Conservation (phyloP, 2,888 invertebrate genomes). For the Agrilus cyanescens region DNA sequence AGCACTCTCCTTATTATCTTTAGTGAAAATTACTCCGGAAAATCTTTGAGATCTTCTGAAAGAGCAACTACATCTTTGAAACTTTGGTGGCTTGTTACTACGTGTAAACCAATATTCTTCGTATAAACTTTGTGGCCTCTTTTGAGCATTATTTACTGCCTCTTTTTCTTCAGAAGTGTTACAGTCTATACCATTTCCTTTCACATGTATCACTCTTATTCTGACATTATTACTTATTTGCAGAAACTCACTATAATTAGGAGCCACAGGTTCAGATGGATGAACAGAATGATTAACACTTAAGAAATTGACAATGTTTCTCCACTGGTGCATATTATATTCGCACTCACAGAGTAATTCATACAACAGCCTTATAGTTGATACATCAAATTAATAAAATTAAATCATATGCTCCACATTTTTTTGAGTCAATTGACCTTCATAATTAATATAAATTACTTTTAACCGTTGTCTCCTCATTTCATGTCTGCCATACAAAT, state of each 20-base stretch:
- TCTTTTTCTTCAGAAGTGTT: slow-evolving; percentile 11
- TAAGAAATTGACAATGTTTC: too few relatives aligned
- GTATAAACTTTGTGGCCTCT: slow-evolving; percentile 21
- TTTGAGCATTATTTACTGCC: slow-evolving; percentile 14
- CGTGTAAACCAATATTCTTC: slow-evolving; percentile 40
- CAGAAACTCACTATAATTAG: slow-evolving; percentile 31
- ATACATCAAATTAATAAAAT: too few relatives aligned
- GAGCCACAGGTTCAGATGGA: slow-evolving; percentile 27
- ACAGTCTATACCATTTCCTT: slow-evolving; percentile 17
- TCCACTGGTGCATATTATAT: too few relatives aligned
- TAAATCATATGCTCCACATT: too few relatives aligned
- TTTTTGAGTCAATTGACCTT: too few relatives aligned
- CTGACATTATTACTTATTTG: slow-evolving; percentile 26
- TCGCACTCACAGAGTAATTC: too few relatives aligned
- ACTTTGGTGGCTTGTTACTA: slow-evolving; percentile 34
- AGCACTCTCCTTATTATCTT: slow-evolving; percentile 7
- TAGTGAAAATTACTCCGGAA: slow-evolving; percentile 19
- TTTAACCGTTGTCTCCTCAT: too few relatives aligned
- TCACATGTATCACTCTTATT: slow-evolving; percentile 29
- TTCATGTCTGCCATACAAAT: too few relatives aligned
- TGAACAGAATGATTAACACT: slow-evolving; percentile 22
- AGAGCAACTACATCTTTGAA: slow-evolving; percentile 33
- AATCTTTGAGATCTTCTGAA: slow-evolving; percentile 32
- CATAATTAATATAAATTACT: too few relatives aligned
- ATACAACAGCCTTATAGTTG: too few relatives aligned